A percentile compares a stretch with the other conserved stretches of the same genome.
phyloP scores from a whole-genome alignment of 2,113 vertebrate genomes.

The Macrotis lagotis region DNA sequence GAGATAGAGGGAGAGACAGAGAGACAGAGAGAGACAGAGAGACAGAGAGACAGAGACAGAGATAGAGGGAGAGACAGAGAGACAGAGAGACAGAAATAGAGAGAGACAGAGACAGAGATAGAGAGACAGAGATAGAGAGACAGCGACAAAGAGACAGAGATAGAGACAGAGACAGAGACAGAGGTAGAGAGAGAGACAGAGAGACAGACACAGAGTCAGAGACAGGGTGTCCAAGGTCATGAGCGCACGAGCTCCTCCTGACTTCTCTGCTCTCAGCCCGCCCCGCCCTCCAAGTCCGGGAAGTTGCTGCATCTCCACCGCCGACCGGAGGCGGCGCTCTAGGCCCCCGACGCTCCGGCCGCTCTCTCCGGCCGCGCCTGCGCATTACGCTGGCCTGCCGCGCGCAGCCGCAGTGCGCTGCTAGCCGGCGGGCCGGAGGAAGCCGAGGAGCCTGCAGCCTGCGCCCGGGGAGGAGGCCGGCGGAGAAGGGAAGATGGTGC shows the following conservation, averaged over 20 bases:
- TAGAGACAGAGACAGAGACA: too few relatives aligned
- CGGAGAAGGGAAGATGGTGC: conserved; percentile 87
- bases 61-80: too few relatives aligned
- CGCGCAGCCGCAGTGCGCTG: conserved; percentile 57
- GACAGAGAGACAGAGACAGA: too few relatives aligned
- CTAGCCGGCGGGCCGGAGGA: background rate
- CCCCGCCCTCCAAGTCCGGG: too few relatives aligned
- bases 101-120: too few relatives aligned
- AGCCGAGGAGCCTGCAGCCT: background rate
- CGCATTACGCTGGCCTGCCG: conserved; percentile 31
- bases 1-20: too few relatives aligned
- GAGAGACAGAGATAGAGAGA: too few relatives aligned
- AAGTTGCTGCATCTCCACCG: background rate
- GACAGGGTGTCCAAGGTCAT: too few relatives aligned
- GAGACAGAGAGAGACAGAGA: too few relatives aligned
- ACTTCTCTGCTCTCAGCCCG: background rate
- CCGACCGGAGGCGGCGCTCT: background rate
- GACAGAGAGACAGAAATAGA: too few relatives aligned
- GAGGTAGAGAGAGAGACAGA: accelerated
- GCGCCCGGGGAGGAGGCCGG: background rate
- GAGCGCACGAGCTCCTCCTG: too few relatives aligned
- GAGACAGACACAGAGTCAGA: accelerated
- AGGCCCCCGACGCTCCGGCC: background rate
- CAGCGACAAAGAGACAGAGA: too few relatives aligned
- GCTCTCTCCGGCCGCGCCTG: background rate